These are phyloP conservation scores for Jaculus jaculus DNA, from an alignment of 2,113 vertebrate species.

Conservation along the genomic window DNA sequence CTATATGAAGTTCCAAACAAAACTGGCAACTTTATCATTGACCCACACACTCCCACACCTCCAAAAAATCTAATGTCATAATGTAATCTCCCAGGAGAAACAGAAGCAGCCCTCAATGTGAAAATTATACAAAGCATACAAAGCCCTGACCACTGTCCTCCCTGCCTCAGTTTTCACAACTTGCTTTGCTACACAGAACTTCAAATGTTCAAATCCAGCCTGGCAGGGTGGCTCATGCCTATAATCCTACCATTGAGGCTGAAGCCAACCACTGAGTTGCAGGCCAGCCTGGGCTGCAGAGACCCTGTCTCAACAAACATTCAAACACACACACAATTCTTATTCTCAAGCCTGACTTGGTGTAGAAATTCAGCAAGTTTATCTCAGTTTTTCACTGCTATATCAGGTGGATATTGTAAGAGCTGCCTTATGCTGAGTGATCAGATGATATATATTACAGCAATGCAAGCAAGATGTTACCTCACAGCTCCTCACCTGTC, in stretches of 20 bases:
- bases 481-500: conserved; percentile 31
- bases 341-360: neutral
- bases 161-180: neutral
- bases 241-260: neutral
- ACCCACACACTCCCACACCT: neutral
- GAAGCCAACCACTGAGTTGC: neutral
- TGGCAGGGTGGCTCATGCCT: no score
- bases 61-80: neutral
- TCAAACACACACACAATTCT: neutral
- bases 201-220: conserved; percentile 42
- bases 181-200: conserved; percentile 55
- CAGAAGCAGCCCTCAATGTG: conserved; percentile 6
- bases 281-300: neutral
- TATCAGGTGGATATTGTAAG: neutral
- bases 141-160: neutral
- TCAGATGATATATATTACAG: neutral
- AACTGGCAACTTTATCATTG: conserved; percentile 5
- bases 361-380: neutral
- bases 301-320: no score
- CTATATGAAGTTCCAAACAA: neutral
- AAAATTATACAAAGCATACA: conserved; percentile 66
- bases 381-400: neutral
- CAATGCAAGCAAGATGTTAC: conserved; percentile 26
- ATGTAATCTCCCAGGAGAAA: conserved; percentile 23
- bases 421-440: neutral